These are phyloP conservation scores for Andrena bicolor DNA, from an alignment of 2,888 invertebrate species.

Conservation along the genomic window DNA sequence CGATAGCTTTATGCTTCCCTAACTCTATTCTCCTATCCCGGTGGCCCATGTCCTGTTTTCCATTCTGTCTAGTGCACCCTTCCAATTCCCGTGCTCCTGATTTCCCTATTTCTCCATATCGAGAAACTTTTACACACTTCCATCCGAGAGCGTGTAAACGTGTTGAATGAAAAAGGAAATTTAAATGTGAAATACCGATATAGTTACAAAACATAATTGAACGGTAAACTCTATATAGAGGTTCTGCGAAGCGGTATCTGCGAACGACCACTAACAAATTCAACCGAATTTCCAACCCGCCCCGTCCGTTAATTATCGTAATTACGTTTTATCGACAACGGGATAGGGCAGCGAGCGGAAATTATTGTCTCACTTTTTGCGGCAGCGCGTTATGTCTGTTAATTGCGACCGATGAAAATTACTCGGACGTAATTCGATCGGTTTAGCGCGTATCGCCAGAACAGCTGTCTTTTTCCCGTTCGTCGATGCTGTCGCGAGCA, in stretches of 20 bases:
- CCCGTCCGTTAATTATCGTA: conserved; percentile 52
- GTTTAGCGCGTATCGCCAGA: conserved; percentile 26
- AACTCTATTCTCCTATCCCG: too few relatives aligned
- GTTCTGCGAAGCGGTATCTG: background rate
- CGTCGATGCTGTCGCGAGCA: conserved; percentile 3
- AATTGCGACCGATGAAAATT: conserved; percentile 51
- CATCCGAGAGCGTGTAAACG: too few relatives aligned
- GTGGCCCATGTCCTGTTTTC: too few relatives aligned
- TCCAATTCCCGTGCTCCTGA: background rate
- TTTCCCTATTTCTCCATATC: background rate
- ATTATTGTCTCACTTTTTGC: conserved; percentile 59
- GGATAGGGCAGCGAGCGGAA: conserved; percentile 36
- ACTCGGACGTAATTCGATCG: conserved; percentile 40
- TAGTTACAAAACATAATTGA: conserved; percentile 15
- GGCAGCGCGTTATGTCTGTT: conserved; percentile 30
- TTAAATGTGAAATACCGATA: background rate
- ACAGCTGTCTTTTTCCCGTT: conserved; percentile 22
- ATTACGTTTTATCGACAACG: conserved; percentile 61
- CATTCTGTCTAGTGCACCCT: too few relatives aligned
- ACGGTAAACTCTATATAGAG: conserved; percentile 7
- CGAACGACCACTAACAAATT: conserved; percentile 35
- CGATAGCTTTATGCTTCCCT: too few relatives aligned
- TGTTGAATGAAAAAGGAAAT: background rate
- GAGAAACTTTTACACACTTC: background rate
- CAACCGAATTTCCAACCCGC: conserved; percentile 38